Base-by-base conservation (phyloP, 2,888 invertebrate genomes). In the Pycnomerus fuliginosus region DNA sequence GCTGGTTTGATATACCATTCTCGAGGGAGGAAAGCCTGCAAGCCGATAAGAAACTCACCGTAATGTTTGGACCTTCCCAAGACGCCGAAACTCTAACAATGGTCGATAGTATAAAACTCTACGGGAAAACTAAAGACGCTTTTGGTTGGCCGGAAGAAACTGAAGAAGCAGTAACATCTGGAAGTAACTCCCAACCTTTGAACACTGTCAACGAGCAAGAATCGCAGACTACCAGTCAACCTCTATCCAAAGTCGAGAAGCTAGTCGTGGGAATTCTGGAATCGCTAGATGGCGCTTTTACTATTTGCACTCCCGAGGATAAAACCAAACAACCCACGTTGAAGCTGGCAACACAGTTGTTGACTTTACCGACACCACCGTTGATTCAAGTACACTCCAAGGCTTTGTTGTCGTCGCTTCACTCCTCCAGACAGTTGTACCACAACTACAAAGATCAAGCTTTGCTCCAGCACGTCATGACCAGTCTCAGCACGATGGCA, bases 101-200 rank as follows among this genome's bases (percentile, higher is more conserved):
- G 84, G 82, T 98, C 0, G 96, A 98, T 70, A 91, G 90, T 30
- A 85, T 97, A 13, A 95, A 95, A 78, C 85, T 92, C 68, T 96
- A 96, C 68, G 94, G 94, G 1, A 95, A 94, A 74, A 90, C 91
- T 1, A 97, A 97, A 71, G 96, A 96, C 67, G 80, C 87, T 1
- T 95, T 97, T 65, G 95, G 95, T 25, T 97, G 96, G 97, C 95
- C 95, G 0, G 96, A 97, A 68, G 96, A 97, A 63, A 84, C 81
- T 4, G 95, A 96, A 61, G 96, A 96, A 49, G 70, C 66, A 12
- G 58, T 70, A 1, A 48, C 53, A 3, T 48, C 33, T 2, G 22
- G 14, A 4, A 35, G 7, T 27, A 22, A 22, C 12, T 14, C 12
- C 16, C 39, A 34, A 24, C 14, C 39, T 12, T 17, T 40, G 10